Base-by-base conservation (phyloP, 1,140 invertebrate species). In the Penaeus chinensis region DNA sequence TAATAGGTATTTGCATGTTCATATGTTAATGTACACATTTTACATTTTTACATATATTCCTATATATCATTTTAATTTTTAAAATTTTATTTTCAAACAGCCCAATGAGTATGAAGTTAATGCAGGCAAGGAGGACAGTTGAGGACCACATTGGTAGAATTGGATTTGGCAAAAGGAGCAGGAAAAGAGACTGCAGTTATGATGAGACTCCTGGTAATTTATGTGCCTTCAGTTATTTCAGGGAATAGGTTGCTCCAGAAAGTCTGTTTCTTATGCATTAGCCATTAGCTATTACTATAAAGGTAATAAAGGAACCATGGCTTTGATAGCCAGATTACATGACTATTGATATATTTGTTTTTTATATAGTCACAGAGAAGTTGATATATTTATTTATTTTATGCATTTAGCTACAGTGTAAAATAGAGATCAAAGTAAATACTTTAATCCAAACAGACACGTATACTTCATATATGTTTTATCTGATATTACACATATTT, bases 151-250 rank as follows among this genome's bases (percentile, higher is more conserved):
- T 98, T 47, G 90, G 78, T 16, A 91, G 91, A 63, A 91, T 92
- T 89, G 91, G 96, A 8, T 93, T 95, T 88, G 93, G 93, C 0
- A 94, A 94, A 89, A 96, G 96, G 89, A 96, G 96, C 54, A 93
- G 93, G 91, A 97, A 96, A 92, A 96, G 96, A 92, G 96, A 97
- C 92, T 96, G 96, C 42, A 97, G 95, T 91, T 94, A 95, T 86
- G 97, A 98, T 93, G 96, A 97, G 92, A 93, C 95, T 22, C 94
- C 95, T 88, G 95, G 95, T 90, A 95, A 87, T 18, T 80, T 20
- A 10, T 77, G 87, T 61, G 24, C 42, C 47, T 69, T 42, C 13
- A 22, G 37, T 42, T 42, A 42, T 4, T 42, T 42, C 37, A 42
- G 37, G n/a, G 60, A 24, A 37, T 81, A 27, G 10, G 32, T 24